A percentile compares a stretch with the other conserved stretches of the same genome.
phyloP scores from a whole-genome alignment of 2,888 invertebrate genomes.

The Orthosia gothica region DNA sequence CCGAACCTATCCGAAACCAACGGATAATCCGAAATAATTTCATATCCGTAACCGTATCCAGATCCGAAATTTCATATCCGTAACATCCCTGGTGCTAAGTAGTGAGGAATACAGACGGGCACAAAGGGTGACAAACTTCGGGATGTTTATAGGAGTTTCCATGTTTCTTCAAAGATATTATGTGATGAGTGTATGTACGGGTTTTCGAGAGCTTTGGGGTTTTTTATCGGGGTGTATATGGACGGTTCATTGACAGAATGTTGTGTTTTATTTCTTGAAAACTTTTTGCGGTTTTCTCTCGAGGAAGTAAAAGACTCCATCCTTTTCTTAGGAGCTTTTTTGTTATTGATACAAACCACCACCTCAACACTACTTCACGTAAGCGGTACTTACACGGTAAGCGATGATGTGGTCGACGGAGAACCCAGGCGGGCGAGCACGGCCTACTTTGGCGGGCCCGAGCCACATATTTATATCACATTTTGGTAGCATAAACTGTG shows the following conservation, averaged over 20 bases:
- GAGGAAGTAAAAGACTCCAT: neutral
- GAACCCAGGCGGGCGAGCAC: no score
- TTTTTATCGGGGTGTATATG: conserved; percentile 16
- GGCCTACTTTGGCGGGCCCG: no score
- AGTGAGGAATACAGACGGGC: conserved; percentile 52
- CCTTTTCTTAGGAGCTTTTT: neutral
- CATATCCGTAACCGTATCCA: no score
- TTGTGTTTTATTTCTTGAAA: neutral
- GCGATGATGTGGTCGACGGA: no score
- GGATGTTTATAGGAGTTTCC: conserved; percentile 55
- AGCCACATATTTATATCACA: no score
- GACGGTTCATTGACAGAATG: neutral
- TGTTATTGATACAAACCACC: no score
- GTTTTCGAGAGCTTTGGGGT: conserved; percentile 28
- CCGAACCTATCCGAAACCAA: no score
- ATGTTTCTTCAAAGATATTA: conserved; percentile 54
- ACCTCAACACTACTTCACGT: no score
- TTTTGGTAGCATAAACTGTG: no score
- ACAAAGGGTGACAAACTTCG: conserved; percentile 57
- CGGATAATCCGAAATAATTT: no score
- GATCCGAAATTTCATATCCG: no score
- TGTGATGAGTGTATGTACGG: conserved; percentile 32
- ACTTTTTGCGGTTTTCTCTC: neutral
- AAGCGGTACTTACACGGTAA: no score
- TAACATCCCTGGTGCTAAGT: conserved; percentile 62